Evolutionary conservation across 2,888 invertebrate species (phyloP).

Genomic region (Coremacera marginata): DNA sequence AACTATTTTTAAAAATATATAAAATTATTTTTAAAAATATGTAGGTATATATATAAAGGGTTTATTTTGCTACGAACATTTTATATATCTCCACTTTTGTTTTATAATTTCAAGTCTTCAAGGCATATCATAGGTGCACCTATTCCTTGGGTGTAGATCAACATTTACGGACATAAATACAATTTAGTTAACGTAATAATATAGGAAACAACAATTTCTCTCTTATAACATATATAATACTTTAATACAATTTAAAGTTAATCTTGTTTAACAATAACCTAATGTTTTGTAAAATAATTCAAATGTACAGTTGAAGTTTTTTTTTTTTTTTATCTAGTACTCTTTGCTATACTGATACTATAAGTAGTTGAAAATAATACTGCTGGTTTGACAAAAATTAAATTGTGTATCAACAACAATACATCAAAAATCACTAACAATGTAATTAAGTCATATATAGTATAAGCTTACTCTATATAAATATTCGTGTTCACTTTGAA

Average conservation of each 20-base stretch:
- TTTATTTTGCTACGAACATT: no score
- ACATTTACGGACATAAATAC: not conserved
- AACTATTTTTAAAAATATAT: no score
- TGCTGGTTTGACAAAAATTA: slow-evolving; percentile 26
- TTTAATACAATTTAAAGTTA: no score
- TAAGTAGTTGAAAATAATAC: slow-evolving; percentile 33
- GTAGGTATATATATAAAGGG: no score
- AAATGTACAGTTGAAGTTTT: not conserved
- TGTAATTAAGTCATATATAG: not conserved
- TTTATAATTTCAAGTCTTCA: no score
- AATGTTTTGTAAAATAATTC: no score
- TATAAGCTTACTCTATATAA: slow-evolving; percentile 10
- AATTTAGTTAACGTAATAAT: not conserved
- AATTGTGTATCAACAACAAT: slow-evolving; percentile 26
- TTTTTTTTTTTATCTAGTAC: not conserved
- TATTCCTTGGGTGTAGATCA: not conserved
- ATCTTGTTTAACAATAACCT: no score
- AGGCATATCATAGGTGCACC: not conserved
- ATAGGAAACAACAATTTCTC: not conserved
- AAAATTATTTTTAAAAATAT: no score
- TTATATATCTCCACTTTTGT: no score
- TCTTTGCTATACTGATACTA: not conserved
- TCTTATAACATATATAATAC: not conserved
- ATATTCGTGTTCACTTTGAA: not conserved
- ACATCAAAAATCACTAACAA: slow-evolving; percentile 32